These are phyloP conservation scores for Drosophila cracens DNA, from an alignment of 2,888 invertebrate genomes.

Conservation along the genomic window DNA sequence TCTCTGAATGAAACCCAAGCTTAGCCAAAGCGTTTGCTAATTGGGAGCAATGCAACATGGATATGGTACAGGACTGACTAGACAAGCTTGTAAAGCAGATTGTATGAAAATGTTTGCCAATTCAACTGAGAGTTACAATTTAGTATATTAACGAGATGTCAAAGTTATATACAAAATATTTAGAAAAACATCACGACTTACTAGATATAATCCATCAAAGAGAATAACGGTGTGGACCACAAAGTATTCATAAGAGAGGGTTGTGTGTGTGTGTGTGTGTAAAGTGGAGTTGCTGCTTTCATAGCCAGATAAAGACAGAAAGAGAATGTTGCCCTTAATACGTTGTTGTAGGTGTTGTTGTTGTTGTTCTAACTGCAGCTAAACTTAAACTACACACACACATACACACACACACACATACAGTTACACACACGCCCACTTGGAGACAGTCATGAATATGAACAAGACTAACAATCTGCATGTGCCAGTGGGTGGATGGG, in stretches of 20 bases:
- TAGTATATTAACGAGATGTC: neutral
- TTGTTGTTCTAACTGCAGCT: constrained; percentile 52
- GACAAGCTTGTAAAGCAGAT: neutral
- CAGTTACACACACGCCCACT: constrained; percentile 1
- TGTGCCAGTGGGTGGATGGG: constrained; percentile 6
- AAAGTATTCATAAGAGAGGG: neutral
- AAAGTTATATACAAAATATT: neutral
- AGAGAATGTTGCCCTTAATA: constrained; percentile 58
- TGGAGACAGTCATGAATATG: constrained; percentile 54
- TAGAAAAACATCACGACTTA: neutral
- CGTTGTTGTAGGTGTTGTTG: constrained; percentile 51
- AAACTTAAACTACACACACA: constrained; percentile 59
- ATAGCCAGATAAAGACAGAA: neutral
- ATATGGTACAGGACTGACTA: neutral
- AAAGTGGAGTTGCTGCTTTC: constrained; percentile 13
- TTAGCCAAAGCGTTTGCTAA: neutral
- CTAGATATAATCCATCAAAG: constrained; percentile 20
- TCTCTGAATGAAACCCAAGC: neutral
- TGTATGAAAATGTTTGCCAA: constrained; percentile 6
- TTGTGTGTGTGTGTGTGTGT: neutral
- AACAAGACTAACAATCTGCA: constrained; percentile 51
- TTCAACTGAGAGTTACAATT: neutral
- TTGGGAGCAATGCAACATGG: neutral
- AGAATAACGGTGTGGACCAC: neutral
- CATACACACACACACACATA: constrained; percentile 6